Conservation (phyloP, 2,113 vertebrate species). For the Oryzias melastigma region DNA sequence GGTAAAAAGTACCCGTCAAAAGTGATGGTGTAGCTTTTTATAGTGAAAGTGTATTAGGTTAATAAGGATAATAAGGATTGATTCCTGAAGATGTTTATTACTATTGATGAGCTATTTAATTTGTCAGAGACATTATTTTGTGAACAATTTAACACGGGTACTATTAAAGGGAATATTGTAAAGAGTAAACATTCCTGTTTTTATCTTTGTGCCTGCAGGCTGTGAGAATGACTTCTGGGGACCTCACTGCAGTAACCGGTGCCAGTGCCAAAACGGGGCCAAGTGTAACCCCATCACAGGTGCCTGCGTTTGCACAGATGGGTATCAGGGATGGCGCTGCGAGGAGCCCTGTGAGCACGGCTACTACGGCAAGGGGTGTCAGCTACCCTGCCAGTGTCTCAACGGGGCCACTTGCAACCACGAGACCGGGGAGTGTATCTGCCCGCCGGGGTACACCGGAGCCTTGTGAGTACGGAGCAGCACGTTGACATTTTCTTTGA, state of each 20-base stretch:
- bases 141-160: constrained; percentile 4
- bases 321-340: constrained; percentile 96
- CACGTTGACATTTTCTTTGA: constrained; percentile 7
- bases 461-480: constrained; percentile 86
- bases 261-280: constrained; percentile 95
- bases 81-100: no score
- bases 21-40: no score
- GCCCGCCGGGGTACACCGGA: constrained; percentile 90
- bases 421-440: constrained; percentile 94
- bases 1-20: no score
- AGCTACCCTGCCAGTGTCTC: constrained; percentile 90
- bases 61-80: no score
- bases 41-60: no score
- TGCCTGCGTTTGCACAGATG: constrained; percentile 92
- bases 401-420: constrained; percentile 94
- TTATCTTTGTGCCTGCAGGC: constrained; percentile 75
- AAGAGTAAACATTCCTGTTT: no score
- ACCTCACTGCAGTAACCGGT: constrained; percentile 96
- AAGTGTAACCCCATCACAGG: constrained; percentile 99
- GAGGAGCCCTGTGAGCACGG: constrained; percentile 89
- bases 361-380: constrained; percentile 92
- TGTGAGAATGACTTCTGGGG: constrained; percentile 97
- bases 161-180: background rate
- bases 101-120: no score
- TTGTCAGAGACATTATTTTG: no score